Evolutionary conservation across 1,140 invertebrate genomes (phyloP).

Genomic region (Rhopalosiphum padi): DNA sequence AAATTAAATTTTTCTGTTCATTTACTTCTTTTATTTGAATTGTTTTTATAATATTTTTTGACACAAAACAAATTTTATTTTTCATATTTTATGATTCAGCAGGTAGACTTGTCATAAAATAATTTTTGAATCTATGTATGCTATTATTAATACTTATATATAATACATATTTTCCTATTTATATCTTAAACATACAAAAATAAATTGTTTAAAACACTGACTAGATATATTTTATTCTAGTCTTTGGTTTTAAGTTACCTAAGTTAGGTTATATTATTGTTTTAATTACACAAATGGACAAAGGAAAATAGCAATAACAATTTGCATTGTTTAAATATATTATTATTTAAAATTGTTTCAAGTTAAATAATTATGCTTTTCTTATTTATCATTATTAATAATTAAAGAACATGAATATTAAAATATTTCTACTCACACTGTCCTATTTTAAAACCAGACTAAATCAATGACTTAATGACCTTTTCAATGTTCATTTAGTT

Average conservation of each 20-base stretch:
- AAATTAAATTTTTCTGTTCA: too few relatives aligned
- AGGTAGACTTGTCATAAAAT: too few relatives aligned
- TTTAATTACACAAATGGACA: background rate
- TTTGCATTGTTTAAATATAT: background rate
- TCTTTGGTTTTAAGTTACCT: background rate
- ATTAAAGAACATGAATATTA: background rate
- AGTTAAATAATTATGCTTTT: background rate
- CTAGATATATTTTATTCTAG: too few relatives aligned
- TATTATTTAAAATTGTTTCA: background rate
- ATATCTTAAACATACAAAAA: too few relatives aligned
- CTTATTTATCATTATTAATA: background rate
- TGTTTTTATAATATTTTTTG: too few relatives aligned
- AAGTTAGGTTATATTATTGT: background rate
- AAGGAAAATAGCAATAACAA: background rate
- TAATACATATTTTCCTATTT: too few relatives aligned
- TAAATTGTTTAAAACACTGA: too few relatives aligned
- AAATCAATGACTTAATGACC: constrained; percentile 7
- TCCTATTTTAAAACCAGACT: background rate
- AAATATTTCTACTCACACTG: background rate
- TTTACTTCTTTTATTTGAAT: too few relatives aligned
- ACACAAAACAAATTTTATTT: too few relatives aligned
- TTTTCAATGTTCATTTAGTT: background rate
- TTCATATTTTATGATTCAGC: too few relatives aligned
- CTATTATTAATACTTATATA: too few relatives aligned
- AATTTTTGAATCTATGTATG: too few relatives aligned